Base-by-base conservation (phyloP, 2,113 vertebrate species). In the Eudorcas thomsonii region DNA sequence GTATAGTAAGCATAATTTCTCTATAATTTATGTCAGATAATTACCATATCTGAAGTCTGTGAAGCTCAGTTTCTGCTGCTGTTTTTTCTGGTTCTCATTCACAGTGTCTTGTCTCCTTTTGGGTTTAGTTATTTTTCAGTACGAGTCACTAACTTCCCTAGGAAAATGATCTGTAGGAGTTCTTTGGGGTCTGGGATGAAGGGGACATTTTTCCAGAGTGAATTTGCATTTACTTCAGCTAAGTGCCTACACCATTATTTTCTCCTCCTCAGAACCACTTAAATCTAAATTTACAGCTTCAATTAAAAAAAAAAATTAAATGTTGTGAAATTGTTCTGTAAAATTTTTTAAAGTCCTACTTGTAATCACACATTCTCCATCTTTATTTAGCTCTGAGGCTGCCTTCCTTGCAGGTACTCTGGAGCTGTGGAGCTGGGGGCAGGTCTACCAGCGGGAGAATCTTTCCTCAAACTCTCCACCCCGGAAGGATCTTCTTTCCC, bases 21-120 rank as follows among this genome's bases (percentile, higher is more conserved):
- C 78, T 78, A 28, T 77, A 90, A 86, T 57, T 48, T n/a, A 21
- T 81, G 43, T 86, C 14, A 93, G 64, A 77, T 88, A 85, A 64
- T 96, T 85, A 85, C 9, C 85, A 19, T 50, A 80, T 50, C 11
- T 39, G 11, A 85, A 60, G 16, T 78, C 36, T 80, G 64, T 30
- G 8, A 5, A 71, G 48, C 23, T 91, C 36, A n/a, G 36, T 45
- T 80, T 91, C 88, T 78, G 26, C 14, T 86, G 28, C 83, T 59
- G 6, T 74, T 95, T 77, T 62, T 95, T 95, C 45, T 91, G 36
- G 45, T 91, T 78, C 55, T 91, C 15, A 91, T 95, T 91, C 39
- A 36, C 52, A 36, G 48, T 80, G 59, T 78, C 43, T 91, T 91
- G 12, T 54, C 36, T 87, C 90, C 21, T 64, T 50, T 28, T 30